Evolutionary conservation across 2,888 invertebrate species (phyloP), one percentile per base, ranked within the genome.

Genomic region (Octodonta nipae): DNA sequence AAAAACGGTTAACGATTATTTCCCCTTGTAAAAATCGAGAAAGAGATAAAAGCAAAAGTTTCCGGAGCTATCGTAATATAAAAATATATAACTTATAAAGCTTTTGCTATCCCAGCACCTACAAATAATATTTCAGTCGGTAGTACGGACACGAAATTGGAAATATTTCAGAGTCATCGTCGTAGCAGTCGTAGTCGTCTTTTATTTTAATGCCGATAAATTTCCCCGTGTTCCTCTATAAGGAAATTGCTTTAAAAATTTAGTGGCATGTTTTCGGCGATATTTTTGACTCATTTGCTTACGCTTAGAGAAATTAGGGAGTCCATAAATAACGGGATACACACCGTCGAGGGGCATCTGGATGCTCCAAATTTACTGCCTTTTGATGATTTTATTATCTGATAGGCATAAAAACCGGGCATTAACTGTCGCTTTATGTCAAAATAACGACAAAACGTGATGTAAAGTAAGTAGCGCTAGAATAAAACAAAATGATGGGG

Each of bases 181-280:
- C n/a, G n/a, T n/a, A n/a, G n/a, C n/a, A n/a, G n/a, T n/a, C n/a
- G n/a, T n/a, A n/a, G n/a, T 5, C 26, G 26, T 26, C 37, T 43
- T 42, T 45, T 43, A 43, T 38, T 45, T 41, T 37, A 38, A 34
- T 42, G 36, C 37, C 41, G 30, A 45, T 43, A 45, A 42, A 45
- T 43, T 39, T 39, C 28, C 30, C n/a, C 32, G 30, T 35, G 37
- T 37, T 39, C 36, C 36, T 37, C 40, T 38, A 39, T 36, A 39
- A 43, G 41, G 40, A 43, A 39, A 45, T 45, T 45, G 40, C 45
- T 42, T 42, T 39, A 40, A 40, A 40, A 43, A 45, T 45, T 43
- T 42, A 43, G 33, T 39, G 35, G 35, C 33, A 30, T 27, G 36
- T 34, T 40, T 34, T 36, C 34, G 36, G 37, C 39, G 16, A 33